Conservation (phyloP, 2,888 invertebrate species). For the Sphinx pinastri region DNA sequence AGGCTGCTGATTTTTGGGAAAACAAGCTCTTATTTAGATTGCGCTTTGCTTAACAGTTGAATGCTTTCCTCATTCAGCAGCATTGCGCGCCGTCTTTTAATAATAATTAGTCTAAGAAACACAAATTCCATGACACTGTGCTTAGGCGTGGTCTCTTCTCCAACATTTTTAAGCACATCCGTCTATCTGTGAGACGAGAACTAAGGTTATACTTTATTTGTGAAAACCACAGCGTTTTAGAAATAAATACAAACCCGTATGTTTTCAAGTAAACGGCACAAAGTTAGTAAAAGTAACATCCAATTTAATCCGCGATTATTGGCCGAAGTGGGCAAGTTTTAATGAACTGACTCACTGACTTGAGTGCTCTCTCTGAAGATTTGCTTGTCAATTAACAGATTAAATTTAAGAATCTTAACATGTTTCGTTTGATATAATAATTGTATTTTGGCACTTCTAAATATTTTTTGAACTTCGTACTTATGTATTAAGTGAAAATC, state of each 20-base stretch:
- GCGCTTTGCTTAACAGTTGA: no score
- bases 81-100: no score
- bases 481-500: no score
- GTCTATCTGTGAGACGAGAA: no score
- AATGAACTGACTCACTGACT: slow-evolving; percentile 38
- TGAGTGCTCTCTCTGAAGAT: slow-evolving; percentile 7
- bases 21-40: no score
- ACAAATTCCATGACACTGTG: no score
- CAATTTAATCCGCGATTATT: slow-evolving; percentile 46
- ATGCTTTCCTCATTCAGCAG: no score
- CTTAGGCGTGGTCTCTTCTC: no score
- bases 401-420: slow-evolving; percentile 3
- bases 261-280: slow-evolving; percentile 33
- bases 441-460: neutral
- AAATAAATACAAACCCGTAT: slow-evolving; percentile 29
- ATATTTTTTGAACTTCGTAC: neutral
- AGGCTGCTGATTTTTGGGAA: no score
- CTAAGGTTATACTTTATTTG: no score
- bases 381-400: neutral
- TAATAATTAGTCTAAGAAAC: no score
- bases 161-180: no score
- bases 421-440: neutral
- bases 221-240: neutral
- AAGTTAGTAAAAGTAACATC: slow-evolving; percentile 44
- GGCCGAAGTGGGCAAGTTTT: slow-evolving; percentile 45